Percentiles rank a stretch among this genome's conserved stretches.
Conservation (phyloP, 1,140 invertebrate genomes). For the Anagrus nilaparvatae region DNA sequence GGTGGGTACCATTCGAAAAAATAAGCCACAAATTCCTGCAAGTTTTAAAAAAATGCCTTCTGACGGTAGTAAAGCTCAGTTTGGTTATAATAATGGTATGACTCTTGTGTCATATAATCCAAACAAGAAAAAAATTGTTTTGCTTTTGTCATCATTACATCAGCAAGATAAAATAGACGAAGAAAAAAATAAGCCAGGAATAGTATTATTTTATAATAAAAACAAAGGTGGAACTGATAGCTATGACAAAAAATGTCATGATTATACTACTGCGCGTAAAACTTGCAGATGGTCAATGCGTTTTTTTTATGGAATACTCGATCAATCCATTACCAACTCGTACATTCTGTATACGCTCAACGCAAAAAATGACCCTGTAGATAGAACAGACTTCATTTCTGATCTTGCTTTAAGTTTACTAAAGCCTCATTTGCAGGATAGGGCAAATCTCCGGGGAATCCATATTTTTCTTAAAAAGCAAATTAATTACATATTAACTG, state of each 20-base stretch:
- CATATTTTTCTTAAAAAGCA: too few relatives aligned
- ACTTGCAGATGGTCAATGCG: conserved; percentile 32
- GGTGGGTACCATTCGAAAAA: conserved; percentile 39
- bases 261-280: conserved; percentile 25
- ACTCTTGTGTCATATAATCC: conserved; percentile 22
- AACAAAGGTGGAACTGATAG: too few relatives aligned
- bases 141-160: conserved; percentile 17
- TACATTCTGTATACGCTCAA: conserved; percentile 13
- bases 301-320: conserved; percentile 25
- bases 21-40: conserved; percentile 34
- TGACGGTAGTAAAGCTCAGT: background rate
- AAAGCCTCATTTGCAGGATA: conserved; percentile 11
- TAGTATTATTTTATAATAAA: conserved; percentile 26
- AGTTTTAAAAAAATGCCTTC: conserved; percentile 15
- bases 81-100: conserved; percentile 25
- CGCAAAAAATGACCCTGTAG: conserved; percentile 6
- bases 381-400: conserved; percentile 9
- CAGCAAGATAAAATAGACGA: conserved; percentile 12
- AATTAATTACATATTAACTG: too few relatives aligned
- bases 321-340: conserved; percentile 24
- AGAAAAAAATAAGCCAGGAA: conserved; percentile 27
- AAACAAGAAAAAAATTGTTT: conserved; percentile 25
- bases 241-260: conserved; percentile 32
- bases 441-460: too few relatives aligned
- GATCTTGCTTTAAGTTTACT: conserved; percentile 8